These are phyloP conservation scores for Austrofundulus limnaeus DNA, from an alignment of 2,113 vertebrate species.

Conservation along the genomic window DNA sequence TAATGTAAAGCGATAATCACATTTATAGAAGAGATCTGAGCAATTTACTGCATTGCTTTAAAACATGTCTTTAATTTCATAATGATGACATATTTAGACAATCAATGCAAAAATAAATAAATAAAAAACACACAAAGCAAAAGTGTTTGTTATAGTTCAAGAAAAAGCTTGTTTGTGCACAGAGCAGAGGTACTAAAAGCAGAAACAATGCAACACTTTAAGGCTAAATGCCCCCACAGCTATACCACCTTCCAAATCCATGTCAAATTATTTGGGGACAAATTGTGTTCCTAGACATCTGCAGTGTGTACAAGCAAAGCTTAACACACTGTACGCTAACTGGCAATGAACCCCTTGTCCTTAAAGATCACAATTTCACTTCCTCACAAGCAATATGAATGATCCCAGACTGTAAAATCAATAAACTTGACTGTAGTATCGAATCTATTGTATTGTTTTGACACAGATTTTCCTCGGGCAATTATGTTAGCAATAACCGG, in stretches of 20 bases:
- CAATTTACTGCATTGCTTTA: background rate
- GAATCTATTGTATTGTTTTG: background rate
- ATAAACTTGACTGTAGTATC: background rate
- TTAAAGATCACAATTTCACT: background rate
- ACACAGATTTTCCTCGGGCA: background rate
- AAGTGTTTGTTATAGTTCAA: background rate
- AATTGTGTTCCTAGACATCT: background rate
- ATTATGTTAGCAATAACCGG: conserved; percentile 39
- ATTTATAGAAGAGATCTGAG: background rate
- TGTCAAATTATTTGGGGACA: background rate
- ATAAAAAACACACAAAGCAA: background rate
- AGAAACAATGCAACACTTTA: conserved; percentile 29
- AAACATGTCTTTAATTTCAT: background rate
- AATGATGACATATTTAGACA: background rate
- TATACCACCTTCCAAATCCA: background rate
- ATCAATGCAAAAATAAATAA: background rate
- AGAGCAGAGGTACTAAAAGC: background rate
- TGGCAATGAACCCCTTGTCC: background rate
- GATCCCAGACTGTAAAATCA: background rate
- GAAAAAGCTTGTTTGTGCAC: background rate
- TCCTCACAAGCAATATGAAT: background rate
- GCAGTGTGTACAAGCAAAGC: conserved; percentile 1
- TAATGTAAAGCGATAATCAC: background rate
- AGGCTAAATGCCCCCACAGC: too few relatives aligned
- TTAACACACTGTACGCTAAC: conserved; percentile 14